Conservation (phyloP, 2,797 vertebrate species). For the Coregonus sp. region DNA sequence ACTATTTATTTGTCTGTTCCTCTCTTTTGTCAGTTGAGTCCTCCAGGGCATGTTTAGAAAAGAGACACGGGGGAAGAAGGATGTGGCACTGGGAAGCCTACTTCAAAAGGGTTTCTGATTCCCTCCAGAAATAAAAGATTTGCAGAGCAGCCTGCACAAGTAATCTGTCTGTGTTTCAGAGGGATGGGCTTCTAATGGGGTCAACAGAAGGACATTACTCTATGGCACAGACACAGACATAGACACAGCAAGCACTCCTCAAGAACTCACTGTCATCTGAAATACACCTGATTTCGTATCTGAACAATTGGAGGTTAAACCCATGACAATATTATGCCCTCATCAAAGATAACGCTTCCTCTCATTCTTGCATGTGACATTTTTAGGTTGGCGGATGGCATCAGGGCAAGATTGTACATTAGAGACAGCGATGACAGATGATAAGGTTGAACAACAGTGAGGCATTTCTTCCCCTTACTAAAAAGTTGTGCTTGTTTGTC, state of each 20-base stretch:
- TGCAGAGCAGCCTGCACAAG: constrained; percentile 9
- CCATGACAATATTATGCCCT: constrained; percentile 43
- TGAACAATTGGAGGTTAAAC: constrained; percentile 52
- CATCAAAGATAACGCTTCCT: constrained; percentile 44
- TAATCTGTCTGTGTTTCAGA: constrained; percentile 22
- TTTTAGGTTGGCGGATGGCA: constrained; percentile 9
- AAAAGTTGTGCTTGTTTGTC: constrained; percentile 12
- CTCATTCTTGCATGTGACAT: constrained; percentile 40
- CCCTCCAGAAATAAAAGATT: constrained; percentile 13
- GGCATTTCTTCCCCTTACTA: background rate
- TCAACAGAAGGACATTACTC: constrained; percentile 19
- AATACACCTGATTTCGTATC: constrained; percentile 68
- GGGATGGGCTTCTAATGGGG: constrained; percentile 40
- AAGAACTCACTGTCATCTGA: constrained; percentile 50
- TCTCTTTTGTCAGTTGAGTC: constrained; percentile 22
- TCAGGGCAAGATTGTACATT: constrained; percentile 23
- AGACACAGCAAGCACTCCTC: constrained; percentile 25
- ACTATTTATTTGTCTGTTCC: constrained; percentile 52
- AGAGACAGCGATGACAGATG: constrained; percentile 12
- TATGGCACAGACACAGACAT: constrained; percentile 33
- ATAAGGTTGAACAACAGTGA: background rate
- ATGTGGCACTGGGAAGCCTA: background rate
- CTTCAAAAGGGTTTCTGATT: constrained; percentile 26
- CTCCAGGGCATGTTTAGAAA: constrained; percentile 47
- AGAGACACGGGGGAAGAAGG: constrained; percentile 29